A percentile compares a stretch with the other conserved stretches of the same genome.
phyloP scores from a whole-genome alignment of 2,888 invertebrate genomes.

The Philopedon plagiatum region DNA sequence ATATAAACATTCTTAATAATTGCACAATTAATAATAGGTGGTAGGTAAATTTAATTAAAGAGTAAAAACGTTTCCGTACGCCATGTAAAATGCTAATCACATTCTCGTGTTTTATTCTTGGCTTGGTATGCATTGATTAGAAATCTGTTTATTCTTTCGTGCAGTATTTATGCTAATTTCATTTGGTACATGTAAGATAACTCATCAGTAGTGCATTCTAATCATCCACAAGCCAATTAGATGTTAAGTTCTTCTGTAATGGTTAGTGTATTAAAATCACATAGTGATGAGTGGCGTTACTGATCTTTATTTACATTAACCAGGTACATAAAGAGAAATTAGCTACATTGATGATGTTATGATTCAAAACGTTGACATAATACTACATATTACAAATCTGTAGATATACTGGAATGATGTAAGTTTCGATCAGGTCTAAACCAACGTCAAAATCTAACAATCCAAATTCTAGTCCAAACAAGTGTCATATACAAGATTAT shows the following conservation, averaged over 20 bases:
- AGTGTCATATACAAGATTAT: no score
- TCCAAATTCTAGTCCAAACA: no score
- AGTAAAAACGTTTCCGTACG: neutral
- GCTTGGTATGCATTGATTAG: constrained; percentile 9
- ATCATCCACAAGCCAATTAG: constrained; percentile 12
- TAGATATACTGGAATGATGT: no score
- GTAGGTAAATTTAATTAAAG: constrained; percentile 21
- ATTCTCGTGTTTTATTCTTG: constrained; percentile 3
- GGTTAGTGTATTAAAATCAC: neutral
- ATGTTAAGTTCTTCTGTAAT: neutral
- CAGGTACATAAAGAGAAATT: neutral
- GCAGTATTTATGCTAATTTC: constrained; percentile 14
- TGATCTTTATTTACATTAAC: neutral
- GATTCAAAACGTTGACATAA: neutral
- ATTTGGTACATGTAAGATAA: constrained; percentile 1
- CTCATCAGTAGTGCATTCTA: constrained; percentile 5
- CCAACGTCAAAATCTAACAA: no score
- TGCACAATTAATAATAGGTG: constrained; percentile 5
- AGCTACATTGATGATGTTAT: no score
- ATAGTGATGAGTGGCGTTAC: neutral
- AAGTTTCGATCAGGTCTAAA: no score
- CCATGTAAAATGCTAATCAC: constrained; percentile 7
- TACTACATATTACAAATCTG: no score
- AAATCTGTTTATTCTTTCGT: constrained; percentile 18
- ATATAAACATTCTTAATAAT: neutral